Base-by-base conservation (phyloP, 2,113 vertebrate species). In the Entelurus aequoreus region DNA sequence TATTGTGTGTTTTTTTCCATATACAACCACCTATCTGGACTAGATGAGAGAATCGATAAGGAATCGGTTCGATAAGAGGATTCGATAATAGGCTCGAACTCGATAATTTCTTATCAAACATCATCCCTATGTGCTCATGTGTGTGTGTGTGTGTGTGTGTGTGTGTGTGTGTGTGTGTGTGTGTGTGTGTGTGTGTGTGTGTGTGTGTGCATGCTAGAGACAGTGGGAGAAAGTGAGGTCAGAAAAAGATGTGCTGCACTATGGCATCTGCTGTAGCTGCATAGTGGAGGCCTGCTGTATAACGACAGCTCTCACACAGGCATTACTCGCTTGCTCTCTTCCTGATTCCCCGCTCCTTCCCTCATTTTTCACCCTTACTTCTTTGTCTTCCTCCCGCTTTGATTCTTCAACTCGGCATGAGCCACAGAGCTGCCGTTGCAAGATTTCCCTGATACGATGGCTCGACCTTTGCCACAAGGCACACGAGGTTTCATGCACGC, bases 271-370 rank as follows among this genome's bases (percentile, higher is more conserved):
- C 77, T 74, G 72, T 65, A 69, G 78, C 70, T 79, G 69, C 74
- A 72, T 85, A 88, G 85, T 88, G 81, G 80, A 79, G 72, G 79
- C 77, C 84, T 86, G 69, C 74, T 84, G 75, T 66, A 65, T 87
- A 86, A 88, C 84, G 84, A 85, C 75, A 84, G 70, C 66, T 68
- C 63, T 71, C 56, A 67, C 62, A 66, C 50, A 64, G 68, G 58
- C 72, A 75, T 70, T 69, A 54, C 67, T 79, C 55, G 40, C 36
- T 61, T 7, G 78, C 60, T 78, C 65, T 54, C 65, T 76, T 75
- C 58, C 64, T 6, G 2, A 52, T 67, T 60, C 60, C 14, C 62
- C 35, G 36, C 50, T 64, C 16, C 14, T n/a, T 48, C 49, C 4
- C 7, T 21, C 9, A 5, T 57, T 57, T 60, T 47, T 55, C 42